Conservation (phyloP, 2,888 invertebrate genomes). For the Lasiommata megera region DNA sequence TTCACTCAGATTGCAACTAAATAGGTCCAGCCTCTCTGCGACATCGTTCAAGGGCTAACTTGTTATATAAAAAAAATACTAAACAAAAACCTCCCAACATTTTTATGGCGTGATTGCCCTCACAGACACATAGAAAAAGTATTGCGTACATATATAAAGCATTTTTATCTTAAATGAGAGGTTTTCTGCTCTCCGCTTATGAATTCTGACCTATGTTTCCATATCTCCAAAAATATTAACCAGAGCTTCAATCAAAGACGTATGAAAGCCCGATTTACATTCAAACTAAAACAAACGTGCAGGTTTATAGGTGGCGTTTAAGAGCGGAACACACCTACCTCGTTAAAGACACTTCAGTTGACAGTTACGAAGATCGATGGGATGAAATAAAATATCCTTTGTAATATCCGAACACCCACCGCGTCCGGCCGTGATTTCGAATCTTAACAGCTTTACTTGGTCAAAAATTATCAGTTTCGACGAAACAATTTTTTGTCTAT, state of each 20-base stretch:
- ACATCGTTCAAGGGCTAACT: too few relatives aligned
- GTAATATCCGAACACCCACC: slow-evolving; percentile 32
- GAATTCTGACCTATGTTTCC: too few relatives aligned
- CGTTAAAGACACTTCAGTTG: slow-evolving; percentile 25
- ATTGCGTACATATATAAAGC: too few relatives aligned
- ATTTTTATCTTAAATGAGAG: too few relatives aligned
- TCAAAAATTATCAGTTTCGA: not conserved
- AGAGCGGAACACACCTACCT: slow-evolving; percentile 22
- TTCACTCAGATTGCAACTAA: too few relatives aligned
- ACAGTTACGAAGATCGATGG: slow-evolving; percentile 34
- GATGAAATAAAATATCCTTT: slow-evolving; percentile 29
- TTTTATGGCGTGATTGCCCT: too few relatives aligned
- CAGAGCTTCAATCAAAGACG: not conserved
- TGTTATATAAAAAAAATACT: too few relatives aligned
- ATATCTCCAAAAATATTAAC: too few relatives aligned
- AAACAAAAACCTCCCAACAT: too few relatives aligned
- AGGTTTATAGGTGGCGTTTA: slow-evolving; percentile 16
- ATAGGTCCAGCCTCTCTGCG: too few relatives aligned
- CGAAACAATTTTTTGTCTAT: not conserved
- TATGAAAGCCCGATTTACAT: not conserved
- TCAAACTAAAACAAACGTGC: not conserved
- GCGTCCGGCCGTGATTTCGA: slow-evolving; percentile 23
- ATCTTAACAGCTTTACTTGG: slow-evolving; percentile 11
- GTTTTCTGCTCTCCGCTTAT: too few relatives aligned
- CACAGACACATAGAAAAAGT: too few relatives aligned